phyloP scores from a whole-genome alignment of 2,888 invertebrate genomes.

The Cyclophora punctaria region DNA sequence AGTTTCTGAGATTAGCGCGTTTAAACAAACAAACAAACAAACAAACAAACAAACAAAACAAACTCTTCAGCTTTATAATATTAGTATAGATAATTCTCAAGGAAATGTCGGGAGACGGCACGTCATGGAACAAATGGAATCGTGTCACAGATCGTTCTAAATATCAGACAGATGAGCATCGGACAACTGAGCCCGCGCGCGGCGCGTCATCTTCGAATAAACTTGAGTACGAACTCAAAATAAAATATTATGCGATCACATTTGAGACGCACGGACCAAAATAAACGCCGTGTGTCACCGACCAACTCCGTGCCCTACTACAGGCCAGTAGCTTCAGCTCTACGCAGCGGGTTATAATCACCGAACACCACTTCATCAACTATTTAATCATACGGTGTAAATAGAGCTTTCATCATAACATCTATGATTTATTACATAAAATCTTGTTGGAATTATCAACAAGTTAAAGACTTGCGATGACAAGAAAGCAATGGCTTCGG shows the following conservation, averaged over 20 bases:
- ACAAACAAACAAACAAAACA: too few relatives aligned
- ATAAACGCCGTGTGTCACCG: conserved; percentile 56
- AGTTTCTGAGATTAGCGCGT: too few relatives aligned
- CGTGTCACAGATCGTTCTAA: conserved; percentile 42
- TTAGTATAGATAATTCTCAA: conserved; percentile 35
- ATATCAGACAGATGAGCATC: conserved; percentile 30
- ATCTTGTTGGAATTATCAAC: too few relatives aligned
- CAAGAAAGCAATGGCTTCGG: too few relatives aligned
- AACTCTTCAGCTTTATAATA: too few relatives aligned
- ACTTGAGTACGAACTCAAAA: conserved; percentile 65
- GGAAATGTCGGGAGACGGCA: conserved; percentile 27
- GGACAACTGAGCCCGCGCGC: conserved; percentile 24
- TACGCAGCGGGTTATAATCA: too few relatives aligned
- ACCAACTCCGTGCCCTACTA: conserved; percentile 31
- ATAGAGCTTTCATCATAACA: too few relatives aligned
- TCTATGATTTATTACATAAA: too few relatives aligned
- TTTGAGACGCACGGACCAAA: conserved; percentile 55
- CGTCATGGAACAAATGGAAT: conserved; percentile 44
- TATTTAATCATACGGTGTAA: too few relatives aligned
- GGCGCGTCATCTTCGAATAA: conserved; percentile 57
- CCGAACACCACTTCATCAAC: too few relatives aligned
- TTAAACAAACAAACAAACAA: too few relatives aligned
- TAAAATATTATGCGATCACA: conserved; percentile 67
- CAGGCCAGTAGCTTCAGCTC: conserved; percentile 14
- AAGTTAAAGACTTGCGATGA: too few relatives aligned